A percentile compares a stretch with the other conserved stretches of the same genome.
phyloP scores from a whole-genome alignment of 2,113 vertebrate species.

The Tupaia chinensis region DNA sequence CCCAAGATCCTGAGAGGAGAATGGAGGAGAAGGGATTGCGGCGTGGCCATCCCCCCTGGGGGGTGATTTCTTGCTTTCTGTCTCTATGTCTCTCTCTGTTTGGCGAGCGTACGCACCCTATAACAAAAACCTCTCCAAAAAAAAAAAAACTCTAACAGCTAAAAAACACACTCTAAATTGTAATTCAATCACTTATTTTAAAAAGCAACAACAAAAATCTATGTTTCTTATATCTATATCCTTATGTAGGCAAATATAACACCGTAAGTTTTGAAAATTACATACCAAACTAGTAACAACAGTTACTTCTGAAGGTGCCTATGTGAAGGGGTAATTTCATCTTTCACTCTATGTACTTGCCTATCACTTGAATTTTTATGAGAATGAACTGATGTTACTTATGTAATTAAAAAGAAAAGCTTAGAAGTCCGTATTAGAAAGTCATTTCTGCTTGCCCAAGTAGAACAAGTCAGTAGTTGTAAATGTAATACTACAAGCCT shows the following conservation, averaged over 20 bases:
- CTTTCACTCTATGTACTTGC: not conserved
- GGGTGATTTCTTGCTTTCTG: too few species aligned
- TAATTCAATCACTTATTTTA: not conserved
- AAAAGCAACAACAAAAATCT: slow-evolving; percentile 32
- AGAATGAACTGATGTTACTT: not conserved
- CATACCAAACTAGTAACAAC: not conserved
- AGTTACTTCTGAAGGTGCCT: not conserved
- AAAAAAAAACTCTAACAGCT: not conserved
- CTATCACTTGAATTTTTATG: slow-evolving; percentile 25
- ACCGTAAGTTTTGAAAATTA: slow-evolving; percentile 35
- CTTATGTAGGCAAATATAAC: not conserved
- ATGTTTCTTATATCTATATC: not conserved
- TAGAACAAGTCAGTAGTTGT: slow-evolving; percentile 18
- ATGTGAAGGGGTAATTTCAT: not conserved
- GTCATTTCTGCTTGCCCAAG: slow-evolving; percentile 7
- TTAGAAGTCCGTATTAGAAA: slow-evolving; percentile 27
- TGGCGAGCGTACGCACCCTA: too few species aligned
- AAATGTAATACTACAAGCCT: slow-evolving; percentile 47
- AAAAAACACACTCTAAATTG: slow-evolving; percentile 40
- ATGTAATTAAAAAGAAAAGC: not conserved
- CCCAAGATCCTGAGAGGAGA: too few species aligned
- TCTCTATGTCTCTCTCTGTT: too few species aligned
- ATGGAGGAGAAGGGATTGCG: too few species aligned
- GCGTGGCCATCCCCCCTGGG: too few species aligned
- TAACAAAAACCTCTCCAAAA: too few species aligned